phyloP scores from a whole-genome alignment of 2,797 vertebrate species.

The Sebastes oblongus region DNA sequence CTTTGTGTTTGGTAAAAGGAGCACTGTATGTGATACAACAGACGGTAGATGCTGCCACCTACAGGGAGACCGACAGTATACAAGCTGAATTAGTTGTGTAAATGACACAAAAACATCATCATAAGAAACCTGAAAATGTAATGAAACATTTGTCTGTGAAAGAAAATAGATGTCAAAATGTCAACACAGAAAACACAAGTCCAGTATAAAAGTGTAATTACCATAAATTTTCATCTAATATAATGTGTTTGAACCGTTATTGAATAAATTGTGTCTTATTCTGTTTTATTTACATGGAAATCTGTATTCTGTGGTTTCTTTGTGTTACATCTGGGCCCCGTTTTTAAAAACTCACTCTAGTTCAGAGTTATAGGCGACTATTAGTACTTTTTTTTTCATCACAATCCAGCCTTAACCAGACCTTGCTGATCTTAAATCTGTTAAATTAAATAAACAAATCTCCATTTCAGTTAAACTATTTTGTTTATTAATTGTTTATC shows the following conservation, averaged over 20 bases:
- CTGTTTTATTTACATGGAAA: neutral
- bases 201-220: neutral
- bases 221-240: neutral
- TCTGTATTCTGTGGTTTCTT: neutral
- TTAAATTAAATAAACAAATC: neutral
- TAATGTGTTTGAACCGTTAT: neutral
- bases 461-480: neutral
- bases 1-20: neutral
- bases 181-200: neutral
- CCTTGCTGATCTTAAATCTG: neutral
- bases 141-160: neutral
- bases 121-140: neutral
- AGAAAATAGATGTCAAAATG: neutral
- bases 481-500: too few relatives aligned
- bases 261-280: neutral
- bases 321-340: neutral
- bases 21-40: neutral
- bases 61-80: slow-evolving; percentile 21
- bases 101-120: neutral
- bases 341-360: neutral
- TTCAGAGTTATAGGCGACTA: neutral
- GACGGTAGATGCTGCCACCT: slow-evolving; percentile 64
- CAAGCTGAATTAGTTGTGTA: neutral
- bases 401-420: neutral
- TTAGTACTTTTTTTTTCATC: neutral